phyloP scores from a whole-genome alignment of 2,113 vertebrate species.

The Protobothrops mucrosquamatus region DNA sequence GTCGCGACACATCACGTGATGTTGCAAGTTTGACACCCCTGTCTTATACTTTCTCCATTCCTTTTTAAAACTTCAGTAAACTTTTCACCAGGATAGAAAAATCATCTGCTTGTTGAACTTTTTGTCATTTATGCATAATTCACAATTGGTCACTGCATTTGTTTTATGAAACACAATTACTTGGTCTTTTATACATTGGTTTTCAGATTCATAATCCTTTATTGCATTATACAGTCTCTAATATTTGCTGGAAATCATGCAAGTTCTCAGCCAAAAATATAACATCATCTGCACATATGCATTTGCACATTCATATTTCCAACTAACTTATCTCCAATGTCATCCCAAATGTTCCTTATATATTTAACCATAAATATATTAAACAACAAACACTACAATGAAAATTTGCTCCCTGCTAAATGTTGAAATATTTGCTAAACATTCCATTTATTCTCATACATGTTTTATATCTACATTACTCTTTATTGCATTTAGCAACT shows the following conservation, averaged over 20 bases:
- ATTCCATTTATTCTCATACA: not conserved
- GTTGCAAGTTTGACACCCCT: not conserved
- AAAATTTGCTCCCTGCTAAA: not conserved
- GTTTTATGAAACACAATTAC: not conserved
- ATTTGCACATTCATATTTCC: not conserved
- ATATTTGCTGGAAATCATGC: not conserved
- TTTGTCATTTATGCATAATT: not conserved
- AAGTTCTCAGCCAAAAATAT: not conserved
- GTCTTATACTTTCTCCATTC: not conserved
- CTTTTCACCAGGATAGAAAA: not conserved
- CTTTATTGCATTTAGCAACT: not conserved
- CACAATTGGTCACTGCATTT: not conserved
- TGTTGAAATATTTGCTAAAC: not conserved
- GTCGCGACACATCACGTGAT: no score
- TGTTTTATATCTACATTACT: not conserved
- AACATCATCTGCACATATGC: not conserved
- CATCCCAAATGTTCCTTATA: not conserved
- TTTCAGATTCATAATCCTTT: not conserved
- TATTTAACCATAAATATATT: not conserved
- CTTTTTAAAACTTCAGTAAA: not conserved
- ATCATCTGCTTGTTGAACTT: not conserved
- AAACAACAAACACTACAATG: not conserved
- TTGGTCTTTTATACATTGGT: not conserved
- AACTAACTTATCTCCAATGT: not conserved
- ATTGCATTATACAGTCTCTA: not conserved